Percentiles rank a stretch among this genome's conserved stretches.
phyloP scores from a whole-genome alignment of 2,888 invertebrate species.

The Galerucella pusilla region DNA sequence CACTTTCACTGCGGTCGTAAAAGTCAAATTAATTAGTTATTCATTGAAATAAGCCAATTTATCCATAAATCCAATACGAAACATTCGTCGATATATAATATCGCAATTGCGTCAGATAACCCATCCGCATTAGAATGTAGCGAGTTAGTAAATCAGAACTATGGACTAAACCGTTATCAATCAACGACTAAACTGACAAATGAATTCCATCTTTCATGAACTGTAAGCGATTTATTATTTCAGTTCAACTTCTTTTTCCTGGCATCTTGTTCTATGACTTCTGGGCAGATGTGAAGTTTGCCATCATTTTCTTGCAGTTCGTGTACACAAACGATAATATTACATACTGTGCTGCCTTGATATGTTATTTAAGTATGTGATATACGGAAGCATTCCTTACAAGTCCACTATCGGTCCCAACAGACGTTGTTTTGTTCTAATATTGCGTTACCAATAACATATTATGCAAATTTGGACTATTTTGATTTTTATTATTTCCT shows the following conservation, averaged over 20 bases:
- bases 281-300: too few species aligned
- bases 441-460: too few species aligned
- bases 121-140: background rate
- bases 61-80: background rate
- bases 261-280: too few species aligned
- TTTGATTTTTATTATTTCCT: too few species aligned
- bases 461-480: too few species aligned
- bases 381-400: too few species aligned
- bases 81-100: background rate
- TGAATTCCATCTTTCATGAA: background rate
- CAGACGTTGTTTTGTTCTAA: too few species aligned
- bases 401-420: too few species aligned
- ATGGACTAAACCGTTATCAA: background rate
- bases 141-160: background rate
- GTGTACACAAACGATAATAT: too few species aligned
- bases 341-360: too few species aligned
- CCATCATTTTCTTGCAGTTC: too few species aligned
- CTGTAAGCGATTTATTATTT: background rate
- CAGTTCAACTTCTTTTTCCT: background rate
- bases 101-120: background rate
- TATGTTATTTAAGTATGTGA: too few species aligned
- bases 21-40: conserved; percentile 2
- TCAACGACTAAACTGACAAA: background rate
- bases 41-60: background rate
- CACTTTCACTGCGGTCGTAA: background rate